Conservation (phyloP, 2,113 vertebrate species). For the Vulpes lagopus region DNA sequence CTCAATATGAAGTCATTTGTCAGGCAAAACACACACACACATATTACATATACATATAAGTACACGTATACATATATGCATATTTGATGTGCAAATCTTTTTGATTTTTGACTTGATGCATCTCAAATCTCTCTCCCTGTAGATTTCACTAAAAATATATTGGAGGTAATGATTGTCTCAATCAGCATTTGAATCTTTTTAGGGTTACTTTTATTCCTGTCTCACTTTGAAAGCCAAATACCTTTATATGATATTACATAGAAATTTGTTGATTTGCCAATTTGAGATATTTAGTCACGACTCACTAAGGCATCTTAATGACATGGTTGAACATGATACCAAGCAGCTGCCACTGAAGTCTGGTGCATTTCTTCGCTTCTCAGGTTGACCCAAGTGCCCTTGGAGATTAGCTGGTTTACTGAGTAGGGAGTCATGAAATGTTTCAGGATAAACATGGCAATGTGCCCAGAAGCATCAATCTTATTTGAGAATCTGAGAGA, state of each 20-base stretch:
- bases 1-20: background rate
- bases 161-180: background rate
- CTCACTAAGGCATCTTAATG: background rate
- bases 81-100: constrained; percentile 9
- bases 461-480: background rate
- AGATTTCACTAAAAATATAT: constrained; percentile 8
- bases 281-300: constrained; percentile 1
- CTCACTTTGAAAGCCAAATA: background rate
- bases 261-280: background rate
- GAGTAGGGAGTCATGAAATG: background rate
- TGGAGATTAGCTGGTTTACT: background rate
- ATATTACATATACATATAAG: background rate
- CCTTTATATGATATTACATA: background rate
- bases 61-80: background rate
- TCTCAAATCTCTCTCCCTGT: background rate
- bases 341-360: background rate
- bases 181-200: background rate
- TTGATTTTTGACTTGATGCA: background rate
- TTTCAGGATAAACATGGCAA: background rate
- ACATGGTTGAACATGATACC: background rate
- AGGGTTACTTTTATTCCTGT: background rate
- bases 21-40: background rate
- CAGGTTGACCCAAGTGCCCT: background rate
- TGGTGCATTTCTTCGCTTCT: background rate
- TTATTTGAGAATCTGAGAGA: constrained; percentile 4